phyloP scores from a whole-genome alignment of 2,888 invertebrate species.

The Thera britannica region DNA sequence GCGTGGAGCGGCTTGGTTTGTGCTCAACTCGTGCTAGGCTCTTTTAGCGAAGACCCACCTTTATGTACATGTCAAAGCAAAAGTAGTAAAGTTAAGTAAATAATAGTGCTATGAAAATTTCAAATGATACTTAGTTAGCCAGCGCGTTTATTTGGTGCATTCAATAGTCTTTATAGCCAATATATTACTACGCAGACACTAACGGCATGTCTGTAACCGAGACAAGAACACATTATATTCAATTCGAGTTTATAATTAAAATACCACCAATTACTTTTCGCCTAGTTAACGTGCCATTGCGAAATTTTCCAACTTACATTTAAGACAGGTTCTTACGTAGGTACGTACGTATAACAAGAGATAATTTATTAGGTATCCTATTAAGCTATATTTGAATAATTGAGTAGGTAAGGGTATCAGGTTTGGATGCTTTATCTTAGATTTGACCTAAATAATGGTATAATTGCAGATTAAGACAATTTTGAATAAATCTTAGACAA shows the following conservation, averaged over 20 bases:
- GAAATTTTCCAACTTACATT: slow-evolving; percentile 53
- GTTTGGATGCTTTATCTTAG: slow-evolving; percentile 15
- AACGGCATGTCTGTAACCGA: slow-evolving; percentile 22
- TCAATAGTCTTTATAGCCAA: slow-evolving; percentile 13
- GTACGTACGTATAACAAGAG: slow-evolving; percentile 11
- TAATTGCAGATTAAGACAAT: slow-evolving; percentile 6
- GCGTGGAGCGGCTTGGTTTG: too few relatives aligned
- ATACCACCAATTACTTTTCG: slow-evolving; percentile 55
- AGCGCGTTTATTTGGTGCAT: neutral
- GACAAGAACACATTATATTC: slow-evolving; percentile 39
- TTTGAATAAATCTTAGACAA: neutral
- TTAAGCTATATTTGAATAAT: slow-evolving; percentile 27
- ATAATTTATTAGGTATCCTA: slow-evolving; percentile 22
- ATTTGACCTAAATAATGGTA: slow-evolving; percentile 18
- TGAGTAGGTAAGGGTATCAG: slow-evolving; percentile 10
- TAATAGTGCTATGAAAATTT: neutral
- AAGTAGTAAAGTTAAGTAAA: neutral
- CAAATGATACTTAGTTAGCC: neutral
- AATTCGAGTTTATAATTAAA: slow-evolving; percentile 49
- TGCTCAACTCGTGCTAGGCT: too few relatives aligned
- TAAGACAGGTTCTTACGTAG: slow-evolving; percentile 20
- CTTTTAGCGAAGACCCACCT: too few relatives aligned
- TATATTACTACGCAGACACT: slow-evolving; percentile 15
- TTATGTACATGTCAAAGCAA: too few relatives aligned
- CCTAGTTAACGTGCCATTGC: slow-evolving; percentile 49